Conservation (phyloP, 2,888 invertebrate genomes). For the Platycnemis pennipes region DNA sequence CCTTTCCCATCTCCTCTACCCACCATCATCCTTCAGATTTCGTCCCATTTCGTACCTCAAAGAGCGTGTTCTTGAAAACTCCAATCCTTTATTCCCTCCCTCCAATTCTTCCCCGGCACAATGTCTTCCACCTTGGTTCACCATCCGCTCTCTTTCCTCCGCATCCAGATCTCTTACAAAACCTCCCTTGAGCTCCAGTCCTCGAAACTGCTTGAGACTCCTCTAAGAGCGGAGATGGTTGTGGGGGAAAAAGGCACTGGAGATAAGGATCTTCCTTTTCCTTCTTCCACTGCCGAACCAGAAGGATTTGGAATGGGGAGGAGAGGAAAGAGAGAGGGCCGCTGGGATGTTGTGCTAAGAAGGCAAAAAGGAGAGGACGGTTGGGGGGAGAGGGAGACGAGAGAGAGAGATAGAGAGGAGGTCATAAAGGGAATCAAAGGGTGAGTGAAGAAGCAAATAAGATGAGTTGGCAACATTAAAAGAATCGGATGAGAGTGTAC, state of each 20-base stretch:
- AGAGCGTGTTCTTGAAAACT: not conserved
- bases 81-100: not conserved
- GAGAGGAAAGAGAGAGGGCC: not conserved
- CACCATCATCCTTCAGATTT: not conserved
- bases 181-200: not conserved
- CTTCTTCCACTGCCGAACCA: not conserved
- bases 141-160: not conserved
- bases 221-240: not conserved
- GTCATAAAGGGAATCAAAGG: not conserved
- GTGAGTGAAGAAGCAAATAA: not conserved
- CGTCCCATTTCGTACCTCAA: not conserved
- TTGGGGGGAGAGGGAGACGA: not conserved
- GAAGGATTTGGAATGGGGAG: not conserved
- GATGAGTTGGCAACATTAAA: not conserved
- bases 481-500: not conserved
- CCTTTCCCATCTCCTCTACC: not conserved
- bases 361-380: not conserved
- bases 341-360: no score
- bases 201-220: not conserved
- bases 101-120: not conserved
- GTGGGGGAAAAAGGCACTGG: not conserved
- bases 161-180: not conserved
- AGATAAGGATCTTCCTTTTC: not conserved
- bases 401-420: not conserved
- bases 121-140: not conserved